Evolutionary conservation across 2,797 vertebrate species (phyloP), one percentile per base, ranked within the genome.

Genomic region (Passerculus sandwichensis): DNA sequence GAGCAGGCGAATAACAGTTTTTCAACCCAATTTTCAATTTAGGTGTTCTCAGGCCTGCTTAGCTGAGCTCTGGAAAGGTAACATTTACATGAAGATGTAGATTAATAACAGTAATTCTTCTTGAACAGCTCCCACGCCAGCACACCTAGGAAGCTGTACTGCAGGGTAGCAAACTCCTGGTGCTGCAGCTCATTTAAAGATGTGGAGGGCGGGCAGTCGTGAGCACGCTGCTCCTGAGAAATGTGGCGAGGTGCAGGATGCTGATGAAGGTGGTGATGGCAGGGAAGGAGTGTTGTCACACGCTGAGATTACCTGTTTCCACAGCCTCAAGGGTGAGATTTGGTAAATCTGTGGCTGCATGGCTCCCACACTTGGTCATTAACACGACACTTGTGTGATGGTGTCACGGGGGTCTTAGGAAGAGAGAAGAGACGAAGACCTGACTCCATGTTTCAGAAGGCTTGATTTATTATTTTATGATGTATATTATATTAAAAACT

Each of bases 1-100:
- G 29, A 92, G 65, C 56, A 83, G 56, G 30, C 47, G 65, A 77
- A 87, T 73, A 89, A 81, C 64, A 93, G 50, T 50, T 93, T 94
- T 87, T 77, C 67, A 71, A 59, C 38, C 11, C 53, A 44, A 54
- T 64, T 92, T 91, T 67, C 64, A 36, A 36, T 65, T 85, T 59
- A 54, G 22, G 77, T 54, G 18, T 27, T 92, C 69, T 89, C 65
- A 38, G 50, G 50, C 67, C 42, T 45, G 72, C 71, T 57, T 72
- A 71, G 65, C 65, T 54, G 67, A 71, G 29, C 60, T 73, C 70
- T 70, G 56, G 40, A 60, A 77, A 87, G 21, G 30, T 14, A 71
- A 48, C 19, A 25, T 77, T 85, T 30, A 21, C 78, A 26, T 50
- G 51, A 81, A 65, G 3, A 81, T 48, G 14, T 38, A 50, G 21